Percentiles rank a stretch among this genome's conserved stretches.
phyloP scores from a whole-genome alignment of 2,113 vertebrate genomes.

The Scomber colias region DNA sequence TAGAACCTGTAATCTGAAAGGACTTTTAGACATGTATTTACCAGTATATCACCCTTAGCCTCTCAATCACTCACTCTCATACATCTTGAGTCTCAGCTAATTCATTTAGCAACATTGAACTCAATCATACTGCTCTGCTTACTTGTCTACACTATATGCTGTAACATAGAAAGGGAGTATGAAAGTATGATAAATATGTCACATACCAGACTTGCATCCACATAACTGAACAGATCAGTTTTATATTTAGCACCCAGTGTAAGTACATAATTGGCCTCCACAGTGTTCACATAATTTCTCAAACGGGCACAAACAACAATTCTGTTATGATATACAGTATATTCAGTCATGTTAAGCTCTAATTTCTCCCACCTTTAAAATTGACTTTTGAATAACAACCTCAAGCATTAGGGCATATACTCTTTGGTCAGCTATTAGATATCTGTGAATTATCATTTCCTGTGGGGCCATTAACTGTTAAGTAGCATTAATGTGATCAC shows the following conservation, averaged over 20 bases:
- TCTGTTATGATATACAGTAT: neutral
- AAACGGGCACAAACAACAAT: neutral
- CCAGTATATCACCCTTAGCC: constrained; percentile 13
- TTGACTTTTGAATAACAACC: constrained; percentile 6
- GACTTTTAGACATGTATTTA: neutral
- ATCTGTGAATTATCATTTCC: neutral
- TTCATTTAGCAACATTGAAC: neutral
- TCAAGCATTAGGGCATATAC: neutral
- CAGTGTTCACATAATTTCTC: neutral
- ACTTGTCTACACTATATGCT: neutral
- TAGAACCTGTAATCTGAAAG: constrained; percentile 32
- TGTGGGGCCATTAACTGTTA: neutral
- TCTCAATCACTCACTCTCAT: neutral
- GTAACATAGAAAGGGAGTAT: neutral
- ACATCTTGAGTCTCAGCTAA: neutral
- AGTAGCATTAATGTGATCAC: constrained; percentile 27
- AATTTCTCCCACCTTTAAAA: neutral
- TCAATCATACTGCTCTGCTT: neutral
- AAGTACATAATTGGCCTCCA: neutral
- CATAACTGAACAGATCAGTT: neutral
- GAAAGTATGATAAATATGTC: neutral
- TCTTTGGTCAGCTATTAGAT: neutral
- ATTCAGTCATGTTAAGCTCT: neutral
- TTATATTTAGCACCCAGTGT: neutral
- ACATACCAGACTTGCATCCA: neutral